These are phyloP conservation scores for Amia ocellicauda DNA, from an alignment of 2,113 vertebrate genomes.

Conservation along the genomic window DNA sequence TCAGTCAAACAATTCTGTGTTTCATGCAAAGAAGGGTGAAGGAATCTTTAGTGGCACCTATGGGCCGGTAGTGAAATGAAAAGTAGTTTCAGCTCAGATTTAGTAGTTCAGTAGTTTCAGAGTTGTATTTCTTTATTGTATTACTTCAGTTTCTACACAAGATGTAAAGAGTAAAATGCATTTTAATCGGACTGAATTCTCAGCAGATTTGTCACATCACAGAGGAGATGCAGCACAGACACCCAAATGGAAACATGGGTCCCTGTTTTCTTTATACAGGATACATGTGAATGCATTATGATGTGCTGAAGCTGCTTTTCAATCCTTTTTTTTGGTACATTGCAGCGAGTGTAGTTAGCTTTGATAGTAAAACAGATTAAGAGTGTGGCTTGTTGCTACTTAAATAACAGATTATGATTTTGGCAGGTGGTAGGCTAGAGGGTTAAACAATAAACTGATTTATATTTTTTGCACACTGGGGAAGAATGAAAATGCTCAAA, in stretches of 20 bases:
- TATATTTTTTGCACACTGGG: conserved; percentile 25
- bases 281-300: background rate
- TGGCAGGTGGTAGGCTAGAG: background rate
- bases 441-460: conserved; percentile 23
- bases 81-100: too few species aligned
- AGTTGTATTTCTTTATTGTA: too few species aligned
- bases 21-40: too few species aligned
- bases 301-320: background rate
- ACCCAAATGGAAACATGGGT: background rate
- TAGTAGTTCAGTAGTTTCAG: too few species aligned
- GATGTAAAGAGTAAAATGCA: too few species aligned
- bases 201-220: too few species aligned
- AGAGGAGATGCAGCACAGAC: background rate
- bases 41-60: too few species aligned
- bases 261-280: conserved; percentile 19
- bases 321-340: conserved; percentile 17
- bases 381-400: conserved; percentile 20
- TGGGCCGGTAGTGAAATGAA: too few species aligned
- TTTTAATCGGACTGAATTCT: too few species aligned
- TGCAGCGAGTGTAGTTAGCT: conserved; percentile 11
- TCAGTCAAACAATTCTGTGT: too few species aligned
- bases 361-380: conserved; percentile 8
- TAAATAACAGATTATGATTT: conserved; percentile 34
- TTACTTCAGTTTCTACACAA: too few species aligned
- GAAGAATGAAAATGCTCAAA: conserved; percentile 16